Percentiles rank a stretch among this genome's conserved stretches.
phyloP scores from a whole-genome alignment of 2,113 vertebrate genomes.

The Petroica traversi region DNA sequence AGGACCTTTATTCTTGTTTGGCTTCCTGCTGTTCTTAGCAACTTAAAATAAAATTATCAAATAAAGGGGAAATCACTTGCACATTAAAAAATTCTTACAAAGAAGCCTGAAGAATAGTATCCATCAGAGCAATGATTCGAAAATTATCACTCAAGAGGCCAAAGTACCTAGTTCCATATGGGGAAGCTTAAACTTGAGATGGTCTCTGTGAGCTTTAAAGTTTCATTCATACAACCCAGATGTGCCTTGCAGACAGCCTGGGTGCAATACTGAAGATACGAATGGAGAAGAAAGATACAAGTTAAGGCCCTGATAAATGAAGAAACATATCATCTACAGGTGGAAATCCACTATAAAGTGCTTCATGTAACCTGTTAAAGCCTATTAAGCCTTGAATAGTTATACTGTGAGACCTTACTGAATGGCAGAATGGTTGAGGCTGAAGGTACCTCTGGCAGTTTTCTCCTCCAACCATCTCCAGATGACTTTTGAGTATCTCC shows the following conservation, averaged over 20 bases:
- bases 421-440: background rate
- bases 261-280: background rate
- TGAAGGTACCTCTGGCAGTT: background rate
- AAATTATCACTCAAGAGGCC: background rate
- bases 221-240: background rate
- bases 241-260: background rate
- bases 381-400: background rate
- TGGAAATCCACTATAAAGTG: background rate
- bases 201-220: background rate
- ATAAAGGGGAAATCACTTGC: background rate
- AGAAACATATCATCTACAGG: background rate
- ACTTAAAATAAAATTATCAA: background rate
- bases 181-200: background rate
- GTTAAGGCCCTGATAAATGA: background rate
- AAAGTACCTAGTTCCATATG: background rate
- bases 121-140: background rate
- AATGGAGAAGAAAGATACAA: background rate
- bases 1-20: background rate
- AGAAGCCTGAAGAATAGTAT: background rate
- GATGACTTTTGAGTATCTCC: background rate
- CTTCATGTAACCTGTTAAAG: background rate
- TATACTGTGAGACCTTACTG: background rate
- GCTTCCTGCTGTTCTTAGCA: background rate
- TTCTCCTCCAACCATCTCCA: background rate
- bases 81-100: background rate